These are phyloP conservation scores for Hedychridium roseum DNA, from an alignment of 2,888 invertebrate genomes.

Conservation along the genomic window DNA sequence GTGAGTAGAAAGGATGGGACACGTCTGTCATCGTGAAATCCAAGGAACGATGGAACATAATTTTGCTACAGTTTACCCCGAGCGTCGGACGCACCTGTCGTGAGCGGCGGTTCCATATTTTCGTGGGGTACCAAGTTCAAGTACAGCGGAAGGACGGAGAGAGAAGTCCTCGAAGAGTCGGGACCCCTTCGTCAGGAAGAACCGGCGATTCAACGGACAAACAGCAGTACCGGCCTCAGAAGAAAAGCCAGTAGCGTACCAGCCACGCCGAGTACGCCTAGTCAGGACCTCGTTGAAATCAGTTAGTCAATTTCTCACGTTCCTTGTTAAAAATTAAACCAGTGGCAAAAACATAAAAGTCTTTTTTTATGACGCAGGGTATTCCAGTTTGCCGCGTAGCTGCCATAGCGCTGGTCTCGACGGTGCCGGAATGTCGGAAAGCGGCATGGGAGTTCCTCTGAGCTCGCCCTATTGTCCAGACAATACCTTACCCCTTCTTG, in stretches of 20 bases:
- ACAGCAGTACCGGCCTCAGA: constrained; percentile 69
- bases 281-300: constrained; percentile 71
- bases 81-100: constrained; percentile 86
- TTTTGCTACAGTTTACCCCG: constrained; percentile 76
- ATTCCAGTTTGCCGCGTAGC: constrained; percentile 85
- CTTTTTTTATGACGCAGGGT: constrained; percentile 67
- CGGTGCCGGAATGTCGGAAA: constrained; percentile 68
- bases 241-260: constrained; percentile 88
- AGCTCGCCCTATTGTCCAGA: constrained; percentile 69
- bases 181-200: constrained; percentile 66
- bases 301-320: constrained; percentile 57
- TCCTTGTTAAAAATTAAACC: background rate
- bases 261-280: constrained; percentile 85
- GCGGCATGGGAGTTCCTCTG: constrained; percentile 68
- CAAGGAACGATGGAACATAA: no score
- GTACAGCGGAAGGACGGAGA: constrained; percentile 91
- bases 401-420: constrained; percentile 70
- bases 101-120: constrained; percentile 90
- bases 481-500: constrained; percentile 69
- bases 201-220: constrained; percentile 71
- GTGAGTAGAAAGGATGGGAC: no score
- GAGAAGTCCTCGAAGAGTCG: constrained; percentile 86
- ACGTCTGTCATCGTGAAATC: no score
- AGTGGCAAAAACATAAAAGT: background rate
- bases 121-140: constrained; percentile 95